Evolutionary conservation across 1,140 invertebrate genomes (phyloP).

Genomic region (Hypsibius dujardini): DNA sequence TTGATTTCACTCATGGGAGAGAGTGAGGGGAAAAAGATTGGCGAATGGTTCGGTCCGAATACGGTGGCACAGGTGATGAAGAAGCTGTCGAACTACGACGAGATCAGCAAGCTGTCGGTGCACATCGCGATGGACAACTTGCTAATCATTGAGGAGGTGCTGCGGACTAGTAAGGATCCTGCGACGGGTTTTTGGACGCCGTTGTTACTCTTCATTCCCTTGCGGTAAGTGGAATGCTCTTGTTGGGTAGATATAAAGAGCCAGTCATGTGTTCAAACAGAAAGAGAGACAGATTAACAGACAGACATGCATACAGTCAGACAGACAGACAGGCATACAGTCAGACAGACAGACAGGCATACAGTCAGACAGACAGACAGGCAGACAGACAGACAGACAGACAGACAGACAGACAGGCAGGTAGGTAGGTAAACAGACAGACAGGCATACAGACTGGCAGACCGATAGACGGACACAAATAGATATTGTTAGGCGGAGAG

Average conservation of each 20-base stretch:
- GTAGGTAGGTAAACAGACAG: too few species aligned
- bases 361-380: too few species aligned
- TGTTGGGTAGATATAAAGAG: slow-evolving; percentile 26
- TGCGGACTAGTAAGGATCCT: background rate
- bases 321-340: too few species aligned
- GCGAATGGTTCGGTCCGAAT: slow-evolving; percentile 98
- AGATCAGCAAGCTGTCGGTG: slow-evolving; percentile 71
- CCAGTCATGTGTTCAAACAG: too few species aligned
- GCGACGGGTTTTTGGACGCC: slow-evolving; percentile 53
- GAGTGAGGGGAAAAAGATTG: slow-evolving; percentile 78
- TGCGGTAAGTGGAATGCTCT: slow-evolving; percentile 40
- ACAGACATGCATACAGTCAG: too few species aligned
- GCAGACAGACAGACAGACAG: too few species aligned
- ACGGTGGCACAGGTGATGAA: slow-evolving; percentile 91
- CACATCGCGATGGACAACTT: slow-evolving; percentile 92
- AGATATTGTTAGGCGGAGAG: too few species aligned
- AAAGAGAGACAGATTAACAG: too few species aligned
- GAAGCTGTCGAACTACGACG: slow-evolving; percentile 79
- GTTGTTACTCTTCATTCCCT: slow-evolving; percentile 73
- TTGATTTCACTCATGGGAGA: slow-evolving; percentile 88
- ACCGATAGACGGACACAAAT: too few species aligned
- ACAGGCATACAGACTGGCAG: too few species aligned
- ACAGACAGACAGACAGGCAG: too few species aligned
- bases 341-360: too few species aligned
- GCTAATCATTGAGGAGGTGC: slow-evolving; percentile 59